Conservation (phyloP, 2,888 invertebrate genomes). For the Tenthredo amoena region DNA sequence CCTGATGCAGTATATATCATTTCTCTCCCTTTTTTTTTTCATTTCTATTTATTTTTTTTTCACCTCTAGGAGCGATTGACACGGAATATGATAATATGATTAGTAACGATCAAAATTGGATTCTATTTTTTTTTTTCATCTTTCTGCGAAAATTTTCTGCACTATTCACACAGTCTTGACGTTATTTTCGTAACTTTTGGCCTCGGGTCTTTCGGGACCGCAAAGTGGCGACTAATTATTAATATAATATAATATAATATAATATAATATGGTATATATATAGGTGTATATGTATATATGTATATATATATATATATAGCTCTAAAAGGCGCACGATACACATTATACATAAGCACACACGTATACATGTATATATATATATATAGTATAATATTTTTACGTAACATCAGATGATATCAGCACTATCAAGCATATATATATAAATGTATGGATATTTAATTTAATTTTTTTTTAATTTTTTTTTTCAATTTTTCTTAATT, state of each 20-base stretch:
- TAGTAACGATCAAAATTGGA: too few relatives aligned
- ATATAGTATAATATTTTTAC: neutral
- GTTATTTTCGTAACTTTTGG: neutral
- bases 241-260: neutral
- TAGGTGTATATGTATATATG: neutral
- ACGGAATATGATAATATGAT: too few relatives aligned
- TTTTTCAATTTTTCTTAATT: neutral
- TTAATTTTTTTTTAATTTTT: neutral
- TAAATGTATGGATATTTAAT: neutral
- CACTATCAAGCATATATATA: conserved; percentile 28
- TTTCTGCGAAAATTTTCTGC: neutral
- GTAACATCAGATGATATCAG: neutral
- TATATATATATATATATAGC: conserved; percentile 21
- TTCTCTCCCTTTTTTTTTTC: neutral
- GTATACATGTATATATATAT: conserved; percentile 23
- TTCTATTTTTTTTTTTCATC: too few relatives aligned
- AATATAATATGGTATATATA: neutral
- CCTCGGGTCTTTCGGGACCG: neutral
- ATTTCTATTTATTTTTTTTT: neutral
- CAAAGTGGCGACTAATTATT: neutral
- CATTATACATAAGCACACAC: neutral
- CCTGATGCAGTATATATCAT: too few relatives aligned
- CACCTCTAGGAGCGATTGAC: too few relatives aligned
- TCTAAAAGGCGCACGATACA: conserved; percentile 20
- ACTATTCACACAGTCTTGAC: too few relatives aligned